Conservation (phyloP, 1,140 invertebrate species). For the Cydia strobilella region DNA sequence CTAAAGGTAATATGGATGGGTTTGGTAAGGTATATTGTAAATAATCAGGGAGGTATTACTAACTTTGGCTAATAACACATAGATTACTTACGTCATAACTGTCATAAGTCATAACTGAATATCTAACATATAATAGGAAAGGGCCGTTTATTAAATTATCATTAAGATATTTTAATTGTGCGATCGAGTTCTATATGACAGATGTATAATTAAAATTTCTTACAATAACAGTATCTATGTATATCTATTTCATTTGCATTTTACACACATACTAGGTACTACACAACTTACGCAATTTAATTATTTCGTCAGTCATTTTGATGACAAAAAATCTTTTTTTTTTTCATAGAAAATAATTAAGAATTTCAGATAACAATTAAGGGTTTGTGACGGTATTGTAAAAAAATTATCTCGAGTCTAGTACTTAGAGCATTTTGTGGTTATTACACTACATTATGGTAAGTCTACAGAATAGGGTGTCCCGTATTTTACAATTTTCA, state of each 20-base stretch:
- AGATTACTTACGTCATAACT: too few relatives aligned
- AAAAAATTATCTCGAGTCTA: too few relatives aligned
- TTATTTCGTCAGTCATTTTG: too few relatives aligned
- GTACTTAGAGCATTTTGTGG: too few relatives aligned
- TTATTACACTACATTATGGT: too few relatives aligned
- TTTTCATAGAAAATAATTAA: too few relatives aligned
- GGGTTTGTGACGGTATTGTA: too few relatives aligned
- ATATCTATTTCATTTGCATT: background rate
- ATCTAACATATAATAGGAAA: background rate
- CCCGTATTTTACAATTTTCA: too few relatives aligned
- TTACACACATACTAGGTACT: background rate
- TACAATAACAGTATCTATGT: background rate
- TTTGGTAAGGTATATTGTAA: background rate
- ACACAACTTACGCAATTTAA: background rate
- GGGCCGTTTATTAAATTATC: background rate
- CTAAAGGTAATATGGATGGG: background rate
- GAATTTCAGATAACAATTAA: too few relatives aligned
- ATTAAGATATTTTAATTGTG: background rate
- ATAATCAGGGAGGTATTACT: background rate
- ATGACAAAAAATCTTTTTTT: too few relatives aligned
- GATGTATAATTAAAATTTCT: background rate
- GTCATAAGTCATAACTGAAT: background rate
- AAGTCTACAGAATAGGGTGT: too few relatives aligned
- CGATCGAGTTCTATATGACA: background rate
- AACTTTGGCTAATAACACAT: background rate